Conservation (phyloP, 2,888 invertebrate species). For the Caradrina clavipalpis region DNA sequence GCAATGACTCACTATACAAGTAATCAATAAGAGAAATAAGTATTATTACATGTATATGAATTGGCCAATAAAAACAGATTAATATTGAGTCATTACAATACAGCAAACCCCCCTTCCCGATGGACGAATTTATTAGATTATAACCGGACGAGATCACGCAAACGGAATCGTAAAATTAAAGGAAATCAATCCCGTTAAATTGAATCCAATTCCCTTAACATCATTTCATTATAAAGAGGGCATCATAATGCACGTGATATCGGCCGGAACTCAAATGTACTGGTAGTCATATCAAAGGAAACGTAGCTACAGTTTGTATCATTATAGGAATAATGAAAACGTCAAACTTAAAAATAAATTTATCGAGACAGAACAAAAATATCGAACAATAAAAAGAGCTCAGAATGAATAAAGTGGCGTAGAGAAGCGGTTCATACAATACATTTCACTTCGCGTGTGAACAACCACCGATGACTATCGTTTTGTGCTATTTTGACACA, state of each 20-base stretch:
- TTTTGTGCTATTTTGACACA: constrained; percentile 85
- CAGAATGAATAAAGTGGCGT: constrained; percentile 75
- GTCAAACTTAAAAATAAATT: constrained; percentile 74
- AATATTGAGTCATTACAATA: constrained; percentile 81
- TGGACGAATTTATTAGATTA: constrained; percentile 89
- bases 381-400: constrained; percentile 70
- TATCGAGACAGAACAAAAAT: constrained; percentile 72
- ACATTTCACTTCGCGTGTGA: constrained; percentile 82
- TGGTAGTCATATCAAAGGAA: constrained; percentile 28
- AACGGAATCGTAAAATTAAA: constrained; percentile 90
- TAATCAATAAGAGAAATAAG: constrained; percentile 58
- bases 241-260: constrained; percentile 58
- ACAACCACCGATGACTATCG: constrained; percentile 82
- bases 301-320: constrained; percentile 46
- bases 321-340: constrained; percentile 72
- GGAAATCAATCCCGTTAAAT: constrained; percentile 87
- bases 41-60: constrained; percentile 61
- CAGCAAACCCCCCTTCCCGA: constrained; percentile 78
- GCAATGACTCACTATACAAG: constrained; percentile 35
- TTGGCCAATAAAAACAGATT: constrained; percentile 80
- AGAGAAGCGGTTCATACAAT: constrained; percentile 76
- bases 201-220: constrained; percentile 85
- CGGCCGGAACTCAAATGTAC: constrained; percentile 33
- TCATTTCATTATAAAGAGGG: constrained; percentile 71
- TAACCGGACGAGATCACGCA: constrained; percentile 89